Evolutionary conservation across 2,888 invertebrate species (phyloP), one percentile per base, ranked within the genome.

Genomic region (Scaptodrosophila latifasciaeformis): DNA sequence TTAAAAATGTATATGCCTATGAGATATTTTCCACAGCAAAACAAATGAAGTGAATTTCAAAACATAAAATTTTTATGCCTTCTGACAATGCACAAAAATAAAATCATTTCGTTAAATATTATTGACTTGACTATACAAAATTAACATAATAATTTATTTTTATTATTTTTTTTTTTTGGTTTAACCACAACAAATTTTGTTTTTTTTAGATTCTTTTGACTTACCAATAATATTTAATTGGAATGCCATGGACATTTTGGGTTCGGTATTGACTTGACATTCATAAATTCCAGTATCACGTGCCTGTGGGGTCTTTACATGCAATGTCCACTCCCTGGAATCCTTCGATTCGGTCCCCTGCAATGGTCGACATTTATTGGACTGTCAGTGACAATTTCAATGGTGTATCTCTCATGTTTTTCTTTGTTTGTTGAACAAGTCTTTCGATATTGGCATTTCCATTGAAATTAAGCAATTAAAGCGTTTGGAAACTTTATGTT

Each of bases 301-400:
- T 74, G 92, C 89, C 86, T 94, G 94, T 4, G 95, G 93, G 79
- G 93, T 93, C 87, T 94, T 94, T 82, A 95, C 93, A 87, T 94
- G 94, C 54, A 95, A 88, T 62, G 94, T 94, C 95, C 95, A 95
- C 87, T 95, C 95, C 84, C 94, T 93, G 39, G 93, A 92, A 85
- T 93, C 93, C 86, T 94, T 94, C 40, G 85, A 80, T 56, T 83
- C 80, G 47, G 82, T 84, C 62, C 85, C 86, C 85, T 86, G 68
- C 10, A 46, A 40, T 44, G 21, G 30, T 39, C 29, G 27, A 47
- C 31, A 27, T 18, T 15, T 37, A 37, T 37, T 10, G 15, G 0
- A 9, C 18, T 17, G n/a, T 12, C 37, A 37, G 37, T 39, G 19
- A 15, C n/a, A n/a, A n/a, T n/a, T n/a, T n/a, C n/a, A n/a, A n/a